These are phyloP conservation scores for Acanthosepion esculentum DNA, from an alignment of 2,888 invertebrate genomes.

Conservation along the genomic window DNA sequence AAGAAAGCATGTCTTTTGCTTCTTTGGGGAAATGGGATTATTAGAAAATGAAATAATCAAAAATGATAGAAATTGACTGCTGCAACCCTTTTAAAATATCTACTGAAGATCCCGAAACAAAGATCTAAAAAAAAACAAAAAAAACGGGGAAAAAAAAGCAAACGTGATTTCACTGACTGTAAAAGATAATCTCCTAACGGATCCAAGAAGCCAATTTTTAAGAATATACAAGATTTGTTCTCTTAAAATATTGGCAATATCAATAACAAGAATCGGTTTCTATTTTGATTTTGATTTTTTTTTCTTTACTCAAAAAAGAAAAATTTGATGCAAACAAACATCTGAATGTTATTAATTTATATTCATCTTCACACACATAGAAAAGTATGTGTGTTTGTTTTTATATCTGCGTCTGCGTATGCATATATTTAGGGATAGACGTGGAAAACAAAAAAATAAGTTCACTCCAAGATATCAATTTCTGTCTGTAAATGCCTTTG, in stretches of 20 bases:
- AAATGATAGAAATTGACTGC: slow-evolving; percentile 14
- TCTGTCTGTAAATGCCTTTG: too few species aligned
- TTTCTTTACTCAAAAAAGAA: background rate
- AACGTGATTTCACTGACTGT: background rate
- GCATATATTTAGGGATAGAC: too few species aligned
- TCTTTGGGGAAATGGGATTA: background rate
- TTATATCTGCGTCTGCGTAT: background rate
- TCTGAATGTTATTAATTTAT: background rate
- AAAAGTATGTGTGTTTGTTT: background rate
- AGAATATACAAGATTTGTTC: background rate
- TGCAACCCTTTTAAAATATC: background rate
- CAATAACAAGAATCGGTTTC: background rate
- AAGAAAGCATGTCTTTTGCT: background rate
- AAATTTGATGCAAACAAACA: background rate
- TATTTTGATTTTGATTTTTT: background rate
- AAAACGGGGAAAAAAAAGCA: background rate
- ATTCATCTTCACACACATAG: background rate
- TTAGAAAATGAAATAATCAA: slow-evolving; percentile 33
- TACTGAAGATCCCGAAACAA: background rate
- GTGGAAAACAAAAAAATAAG: too few species aligned
- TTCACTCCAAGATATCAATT: too few species aligned
- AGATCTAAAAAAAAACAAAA: background rate
- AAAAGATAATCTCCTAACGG: background rate
- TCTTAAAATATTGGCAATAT: background rate
- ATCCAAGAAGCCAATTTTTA: background rate